These are phyloP conservation scores for Ruditapes philippinarum DNA, from an alignment of 1,140 invertebrate genomes.

Conservation along the genomic window DNA sequence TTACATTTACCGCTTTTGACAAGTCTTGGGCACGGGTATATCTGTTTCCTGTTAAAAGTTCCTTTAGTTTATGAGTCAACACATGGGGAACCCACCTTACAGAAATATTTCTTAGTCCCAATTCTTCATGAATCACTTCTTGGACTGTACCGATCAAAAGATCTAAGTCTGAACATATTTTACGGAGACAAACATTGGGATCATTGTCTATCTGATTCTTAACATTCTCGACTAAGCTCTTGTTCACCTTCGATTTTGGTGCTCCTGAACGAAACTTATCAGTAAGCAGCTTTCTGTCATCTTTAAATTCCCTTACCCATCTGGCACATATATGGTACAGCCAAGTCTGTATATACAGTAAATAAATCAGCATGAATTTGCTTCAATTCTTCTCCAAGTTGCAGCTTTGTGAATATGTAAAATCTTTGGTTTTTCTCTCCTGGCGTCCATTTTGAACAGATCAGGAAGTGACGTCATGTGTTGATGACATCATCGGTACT, in stretches of 20 bases:
- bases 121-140: background rate
- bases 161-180: constrained; percentile 30
- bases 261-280: constrained; percentile 32
- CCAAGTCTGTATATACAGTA: too few relatives aligned
- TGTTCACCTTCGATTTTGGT: constrained; percentile 44
- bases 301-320: constrained; percentile 19
- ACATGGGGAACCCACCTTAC: constrained; percentile 8
- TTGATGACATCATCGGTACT: constrained; percentile 22
- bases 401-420: constrained; percentile 8
- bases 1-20: constrained; percentile 37
- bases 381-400: too few relatives aligned
- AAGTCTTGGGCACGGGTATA: constrained; percentile 30
- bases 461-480: constrained; percentile 30
- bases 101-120: constrained; percentile 12
- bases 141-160: constrained; percentile 26
- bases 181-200: too few relatives aligned
- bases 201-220: too few relatives aligned
- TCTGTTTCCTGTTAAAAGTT: constrained; percentile 40
- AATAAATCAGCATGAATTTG: too few relatives aligned
- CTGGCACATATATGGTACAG: constrained; percentile 21
- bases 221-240: constrained; percentile 1
- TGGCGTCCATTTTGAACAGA: constrained; percentile 33
- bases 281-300: constrained; percentile 10
- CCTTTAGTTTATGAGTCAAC: constrained; percentile 21
- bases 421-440: background rate